phyloP scores from a whole-genome alignment of 2,797 vertebrate species.

The Pteronotus mesoamericanus region DNA sequence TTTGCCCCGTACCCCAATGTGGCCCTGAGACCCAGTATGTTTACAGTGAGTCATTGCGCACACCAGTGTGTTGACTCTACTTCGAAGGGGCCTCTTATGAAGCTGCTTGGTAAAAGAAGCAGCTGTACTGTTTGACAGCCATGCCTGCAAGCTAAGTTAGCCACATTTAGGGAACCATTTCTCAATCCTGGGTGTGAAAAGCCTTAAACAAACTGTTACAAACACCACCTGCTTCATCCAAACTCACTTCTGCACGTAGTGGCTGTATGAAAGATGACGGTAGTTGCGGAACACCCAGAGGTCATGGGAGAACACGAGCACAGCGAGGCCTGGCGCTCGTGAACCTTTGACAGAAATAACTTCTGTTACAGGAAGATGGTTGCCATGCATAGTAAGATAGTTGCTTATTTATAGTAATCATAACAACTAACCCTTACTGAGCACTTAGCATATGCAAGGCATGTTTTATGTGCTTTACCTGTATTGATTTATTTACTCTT shows the following conservation, averaged over 20 bases:
- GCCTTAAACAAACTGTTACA: neutral
- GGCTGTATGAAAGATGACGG: neutral
- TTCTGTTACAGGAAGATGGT: neutral
- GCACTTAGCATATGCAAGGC: neutral
- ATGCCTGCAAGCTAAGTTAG: neutral
- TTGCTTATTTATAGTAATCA: neutral
- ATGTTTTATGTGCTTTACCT: neutral
- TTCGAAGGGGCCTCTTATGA: accelerated
- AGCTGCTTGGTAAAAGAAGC: neutral
- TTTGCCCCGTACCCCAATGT: accelerated
- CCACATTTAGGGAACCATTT: neutral
- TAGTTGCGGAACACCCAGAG: neutral
- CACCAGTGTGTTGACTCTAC: too few species aligned
- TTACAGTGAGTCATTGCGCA: neutral
- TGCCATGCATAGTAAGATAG: neutral
- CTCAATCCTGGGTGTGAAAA: neutral
- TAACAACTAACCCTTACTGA: neutral
- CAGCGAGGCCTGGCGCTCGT: neutral
- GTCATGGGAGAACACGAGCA: neutral
- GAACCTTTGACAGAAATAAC: neutral
- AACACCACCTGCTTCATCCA: neutral
- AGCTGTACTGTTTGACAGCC: neutral
- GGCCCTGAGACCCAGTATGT: accelerated
- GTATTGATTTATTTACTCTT: neutral
- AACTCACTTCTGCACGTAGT: neutral